A percentile compares a stretch with the other conserved stretches of the same genome.
phyloP scores from a whole-genome alignment of 2,797 vertebrate species.

The Muraenolepis orangiensis region DNA sequence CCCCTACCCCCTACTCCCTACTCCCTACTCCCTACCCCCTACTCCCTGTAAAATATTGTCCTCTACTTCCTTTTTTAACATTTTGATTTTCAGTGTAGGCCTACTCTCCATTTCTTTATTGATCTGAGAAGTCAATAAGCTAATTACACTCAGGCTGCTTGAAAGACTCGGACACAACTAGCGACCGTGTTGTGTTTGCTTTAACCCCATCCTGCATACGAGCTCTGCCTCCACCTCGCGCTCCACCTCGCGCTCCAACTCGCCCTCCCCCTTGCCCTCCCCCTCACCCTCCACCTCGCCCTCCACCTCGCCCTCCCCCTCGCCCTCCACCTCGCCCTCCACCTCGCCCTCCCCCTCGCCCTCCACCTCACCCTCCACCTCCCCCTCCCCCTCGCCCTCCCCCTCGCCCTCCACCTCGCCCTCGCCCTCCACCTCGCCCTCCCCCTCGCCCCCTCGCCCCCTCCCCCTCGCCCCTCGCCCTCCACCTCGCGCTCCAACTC shows the following conservation, averaged over 20 bases:
- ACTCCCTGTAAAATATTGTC: too few relatives aligned
- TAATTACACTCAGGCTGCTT: neutral
- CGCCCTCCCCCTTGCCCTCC: neutral
- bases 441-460: neutral
- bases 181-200: neutral
- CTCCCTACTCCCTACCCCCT: constrained; percentile 64
- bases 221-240: too few relatives aligned
- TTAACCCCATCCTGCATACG: neutral
- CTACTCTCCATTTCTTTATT: neutral
- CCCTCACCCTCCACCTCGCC: too few relatives aligned
- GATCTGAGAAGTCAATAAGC: neutral
- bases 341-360: neutral
- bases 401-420: too few relatives aligned
- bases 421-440: neutral
- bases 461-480: neutral
- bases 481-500: too few relatives aligned
- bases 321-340: neutral
- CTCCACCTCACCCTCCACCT: too few relatives aligned
- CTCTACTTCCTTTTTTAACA: too few relatives aligned
- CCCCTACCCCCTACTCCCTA: constrained; percentile 44
- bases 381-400: neutral
- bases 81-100: too few relatives aligned
- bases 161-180: neutral
- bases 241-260: neutral
- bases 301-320: too few relatives aligned